A percentile compares a stretch with the other conserved stretches of the same genome.
Conservation (phyloP, 1,140 invertebrate species). For the Orius insidiosus region DNA sequence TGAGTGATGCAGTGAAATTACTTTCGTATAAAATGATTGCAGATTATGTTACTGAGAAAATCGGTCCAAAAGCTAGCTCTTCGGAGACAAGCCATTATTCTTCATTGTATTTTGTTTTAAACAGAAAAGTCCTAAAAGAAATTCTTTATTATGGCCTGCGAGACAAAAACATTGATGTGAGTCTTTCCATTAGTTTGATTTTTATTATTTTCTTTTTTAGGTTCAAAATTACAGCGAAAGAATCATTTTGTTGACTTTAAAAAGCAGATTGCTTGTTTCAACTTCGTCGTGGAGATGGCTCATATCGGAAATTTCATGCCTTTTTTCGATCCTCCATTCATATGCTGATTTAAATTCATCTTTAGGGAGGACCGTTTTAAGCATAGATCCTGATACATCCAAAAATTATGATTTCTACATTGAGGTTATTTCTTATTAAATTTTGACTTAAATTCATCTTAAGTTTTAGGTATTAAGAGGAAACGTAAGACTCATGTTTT, state of each 20-base stretch:
- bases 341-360: constrained; percentile 25
- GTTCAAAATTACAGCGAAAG: constrained; percentile 35
- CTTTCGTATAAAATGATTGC: neutral
- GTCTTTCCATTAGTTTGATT: constrained; percentile 9
- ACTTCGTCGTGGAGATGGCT: constrained; percentile 37
- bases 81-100: constrained; percentile 12
- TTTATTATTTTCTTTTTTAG: constrained; percentile 23
- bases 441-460: constrained; percentile 13
- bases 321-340: constrained; percentile 33
- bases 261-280: constrained; percentile 37
- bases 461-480: constrained; percentile 29
- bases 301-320: constrained; percentile 34
- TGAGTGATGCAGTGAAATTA: constrained; percentile 1
- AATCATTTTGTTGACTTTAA: constrained; percentile 39
- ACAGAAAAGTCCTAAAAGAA: constrained; percentile 37
- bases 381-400: constrained; percentile 41
- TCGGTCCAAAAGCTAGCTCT: neutral
- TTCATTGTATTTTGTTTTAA: constrained; percentile 32
- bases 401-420: constrained; percentile 32
- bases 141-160: constrained; percentile 37
- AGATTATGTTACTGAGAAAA: neutral
- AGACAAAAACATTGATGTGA: constrained; percentile 16
- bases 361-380: constrained; percentile 36
- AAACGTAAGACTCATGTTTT: constrained; percentile 31
- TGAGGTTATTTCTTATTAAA: constrained; percentile 25